phyloP scores from a whole-genome alignment of 1,140 invertebrate species.

The Papilio helenus region DNA sequence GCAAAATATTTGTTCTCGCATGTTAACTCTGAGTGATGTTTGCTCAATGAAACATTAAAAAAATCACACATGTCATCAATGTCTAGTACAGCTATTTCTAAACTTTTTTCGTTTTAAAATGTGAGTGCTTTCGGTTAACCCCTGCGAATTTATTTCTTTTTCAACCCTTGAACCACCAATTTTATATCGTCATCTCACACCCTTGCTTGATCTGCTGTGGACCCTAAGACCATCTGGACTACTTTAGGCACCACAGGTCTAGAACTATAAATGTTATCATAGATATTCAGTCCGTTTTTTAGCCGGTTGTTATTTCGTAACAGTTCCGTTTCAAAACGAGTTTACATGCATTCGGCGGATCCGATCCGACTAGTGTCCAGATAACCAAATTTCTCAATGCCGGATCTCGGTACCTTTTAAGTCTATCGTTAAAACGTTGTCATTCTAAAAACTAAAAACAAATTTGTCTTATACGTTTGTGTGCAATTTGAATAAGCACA shows the following conservation, averaged over 20 bases:
- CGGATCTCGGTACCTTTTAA: constrained; percentile 42
- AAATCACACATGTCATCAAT: constrained; percentile 30
- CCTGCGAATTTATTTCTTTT: neutral
- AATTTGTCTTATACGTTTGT: neutral
- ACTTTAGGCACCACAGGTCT: constrained; percentile 17
- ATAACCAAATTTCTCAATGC: constrained; percentile 41
- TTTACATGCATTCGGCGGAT: constrained; percentile 43
- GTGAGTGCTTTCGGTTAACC: neutral
- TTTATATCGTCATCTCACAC: neutral
- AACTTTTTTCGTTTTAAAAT: neutral
- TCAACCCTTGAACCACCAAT: neutral
- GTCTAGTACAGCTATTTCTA: constrained; percentile 29
- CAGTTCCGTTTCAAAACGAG: constrained; percentile 45
- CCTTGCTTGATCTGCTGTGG: neutral
- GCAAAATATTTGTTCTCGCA: constrained; percentile 23
- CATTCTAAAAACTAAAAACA: constrained; percentile 3
- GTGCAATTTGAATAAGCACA: neutral
- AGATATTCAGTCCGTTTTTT: constrained; percentile 43
- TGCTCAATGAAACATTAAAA: constrained; percentile 19
- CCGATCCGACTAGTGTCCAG: constrained; percentile 13
- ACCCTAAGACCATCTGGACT: neutral
- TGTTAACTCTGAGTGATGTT: constrained; percentile 20
- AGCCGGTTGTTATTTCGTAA: constrained; percentile 49
- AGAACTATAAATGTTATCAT: constrained; percentile 35
- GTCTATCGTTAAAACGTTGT: constrained; percentile 16